These are phyloP conservation scores for Lepidotrigona ventralis DNA, from an alignment of 1,140 invertebrate species.

Conservation along the genomic window DNA sequence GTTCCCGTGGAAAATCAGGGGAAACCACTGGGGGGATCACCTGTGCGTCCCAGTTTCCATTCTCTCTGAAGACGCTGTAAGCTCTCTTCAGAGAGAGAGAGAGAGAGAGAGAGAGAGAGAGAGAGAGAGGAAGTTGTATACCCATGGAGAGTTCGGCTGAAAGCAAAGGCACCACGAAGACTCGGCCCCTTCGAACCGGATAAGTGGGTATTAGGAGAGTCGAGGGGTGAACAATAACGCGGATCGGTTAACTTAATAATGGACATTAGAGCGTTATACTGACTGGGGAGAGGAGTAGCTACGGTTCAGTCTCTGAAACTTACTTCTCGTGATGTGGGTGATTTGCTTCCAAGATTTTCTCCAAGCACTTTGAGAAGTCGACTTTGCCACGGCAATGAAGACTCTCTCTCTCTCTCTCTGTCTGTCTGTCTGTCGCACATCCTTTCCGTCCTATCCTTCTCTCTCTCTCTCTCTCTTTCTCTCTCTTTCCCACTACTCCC, in stretches of 20 bases:
- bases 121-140: no score
- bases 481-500: neutral
- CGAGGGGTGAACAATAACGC: constrained; percentile 66
- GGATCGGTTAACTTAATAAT: constrained; percentile 70
- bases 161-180: constrained; percentile 60
- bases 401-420: neutral
- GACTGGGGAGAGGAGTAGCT: constrained; percentile 35
- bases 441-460: neutral
- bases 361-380: constrained; percentile 60
- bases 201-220: constrained; percentile 67
- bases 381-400: constrained; percentile 47
- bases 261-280: constrained; percentile 65
- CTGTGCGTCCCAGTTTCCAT: constrained; percentile 65
- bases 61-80: constrained; percentile 54
- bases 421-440: neutral
- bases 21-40: constrained; percentile 60
- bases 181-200: constrained; percentile 56
- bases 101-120: no score
- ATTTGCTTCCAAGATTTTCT: constrained; percentile 68
- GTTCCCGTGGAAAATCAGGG: constrained; percentile 62
- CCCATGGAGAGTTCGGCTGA: constrained; percentile 53
- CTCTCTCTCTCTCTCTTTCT: neutral
- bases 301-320: constrained; percentile 57
- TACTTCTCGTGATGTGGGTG: constrained; percentile 59
- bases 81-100: constrained; percentile 20